phyloP scores from a whole-genome alignment of 2,888 invertebrate species.

The Erebia epiphron region DNA sequence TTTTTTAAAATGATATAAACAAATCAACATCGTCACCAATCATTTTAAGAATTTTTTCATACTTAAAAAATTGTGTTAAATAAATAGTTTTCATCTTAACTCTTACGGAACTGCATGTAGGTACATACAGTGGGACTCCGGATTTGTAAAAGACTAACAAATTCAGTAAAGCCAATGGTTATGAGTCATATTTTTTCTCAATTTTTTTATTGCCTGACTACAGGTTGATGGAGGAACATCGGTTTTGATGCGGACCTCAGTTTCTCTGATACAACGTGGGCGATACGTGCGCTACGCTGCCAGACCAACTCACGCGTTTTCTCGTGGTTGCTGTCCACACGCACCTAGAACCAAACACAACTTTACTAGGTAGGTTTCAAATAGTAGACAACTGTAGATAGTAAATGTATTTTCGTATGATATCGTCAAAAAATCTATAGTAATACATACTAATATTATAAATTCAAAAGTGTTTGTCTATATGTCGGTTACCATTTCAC shows the following conservation, averaged over 20 bases:
- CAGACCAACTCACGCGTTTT: conserved; percentile 92
- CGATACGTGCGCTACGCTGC: conserved; percentile 92
- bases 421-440: too few relatives aligned
- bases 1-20: conserved; percentile 16
- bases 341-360: conserved; percentile 82
- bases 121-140: not conserved
- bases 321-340: conserved; percentile 93
- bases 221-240: conserved; percentile 65
- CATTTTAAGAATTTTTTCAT: not conserved
- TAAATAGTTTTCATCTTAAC: not conserved
- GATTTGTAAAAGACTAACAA: not conserved
- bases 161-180: not conserved
- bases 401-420: too few relatives aligned
- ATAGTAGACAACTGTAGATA: not conserved
- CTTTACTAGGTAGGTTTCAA: conserved; percentile 7
- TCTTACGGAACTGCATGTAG: not conserved
- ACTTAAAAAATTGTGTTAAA: not conserved
- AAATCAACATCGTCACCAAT: conserved; percentile 17
- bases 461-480: too few relatives aligned
- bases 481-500: too few relatives aligned
- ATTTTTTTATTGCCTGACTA: conserved; percentile 43
- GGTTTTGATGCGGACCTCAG: conserved; percentile 81
- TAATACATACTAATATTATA: too few relatives aligned
- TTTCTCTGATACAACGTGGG: conserved; percentile 92
- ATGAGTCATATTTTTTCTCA: not conserved